A percentile compares a stretch with the other conserved stretches of the same genome.
These are phyloP conservation scores for Tachypleus tridentatus DNA, from an alignment of 1,140 invertebrate species.

Conservation along the genomic window DNA sequence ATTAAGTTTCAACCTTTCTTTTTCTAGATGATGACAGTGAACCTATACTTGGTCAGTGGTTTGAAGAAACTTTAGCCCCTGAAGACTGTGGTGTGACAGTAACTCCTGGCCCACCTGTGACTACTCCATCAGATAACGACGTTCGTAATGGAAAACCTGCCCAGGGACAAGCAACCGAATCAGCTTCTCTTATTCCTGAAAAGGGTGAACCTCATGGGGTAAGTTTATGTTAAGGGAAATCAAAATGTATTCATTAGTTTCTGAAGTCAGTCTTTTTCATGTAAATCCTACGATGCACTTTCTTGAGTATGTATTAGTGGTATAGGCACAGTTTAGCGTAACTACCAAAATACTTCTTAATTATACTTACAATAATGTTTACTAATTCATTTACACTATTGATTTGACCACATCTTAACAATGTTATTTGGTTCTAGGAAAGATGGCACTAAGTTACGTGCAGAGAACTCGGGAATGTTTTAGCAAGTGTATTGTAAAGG, in stretches of 20 bases:
- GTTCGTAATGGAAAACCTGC: conserved; percentile 26
- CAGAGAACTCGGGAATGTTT: no score
- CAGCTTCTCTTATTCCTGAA: conserved; percentile 58
- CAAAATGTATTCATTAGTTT: background rate
- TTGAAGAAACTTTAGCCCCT: conserved; percentile 76
- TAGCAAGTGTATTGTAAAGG: no score
- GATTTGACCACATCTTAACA: no score
- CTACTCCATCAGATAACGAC: conserved; percentile 29
- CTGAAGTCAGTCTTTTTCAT: no score
- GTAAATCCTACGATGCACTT: no score
- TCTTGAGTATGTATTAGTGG: no score
- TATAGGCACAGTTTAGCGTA: no score
- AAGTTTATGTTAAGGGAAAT: conserved; percentile 31
- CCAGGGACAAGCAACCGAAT: conserved; percentile 24
- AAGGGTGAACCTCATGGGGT: conserved; percentile 79
- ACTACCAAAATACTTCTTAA: no score
- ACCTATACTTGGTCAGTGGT: conserved; percentile 80
- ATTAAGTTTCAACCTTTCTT: background rate
- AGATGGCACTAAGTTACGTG: no score
- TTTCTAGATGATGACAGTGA: conserved; percentile 65
- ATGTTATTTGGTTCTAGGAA: no score
- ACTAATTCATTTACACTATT: no score
- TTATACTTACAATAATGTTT: no score
- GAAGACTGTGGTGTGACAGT: conserved; percentile 33
- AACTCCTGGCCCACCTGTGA: conserved; percentile 27